Evolutionary conservation across 2,797 vertebrate genomes (phyloP), one percentile per base, ranked within the genome.

Genomic region (Pterois miles): DNA sequence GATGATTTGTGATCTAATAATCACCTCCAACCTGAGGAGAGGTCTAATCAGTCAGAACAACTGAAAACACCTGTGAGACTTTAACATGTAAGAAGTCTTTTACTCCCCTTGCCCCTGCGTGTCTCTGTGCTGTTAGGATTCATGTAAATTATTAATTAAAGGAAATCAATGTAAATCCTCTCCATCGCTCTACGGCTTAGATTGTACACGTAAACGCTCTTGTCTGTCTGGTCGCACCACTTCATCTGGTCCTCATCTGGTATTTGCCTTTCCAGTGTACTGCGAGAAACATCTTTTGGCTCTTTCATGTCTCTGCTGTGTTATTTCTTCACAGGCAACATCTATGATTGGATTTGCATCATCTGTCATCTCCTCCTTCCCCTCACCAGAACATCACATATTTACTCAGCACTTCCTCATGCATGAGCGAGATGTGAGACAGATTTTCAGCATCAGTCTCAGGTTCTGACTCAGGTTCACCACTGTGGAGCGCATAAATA

Each of bases 241-340:
- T 8, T 72, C 22, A 46, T 74, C 43, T 65, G 34, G 46, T 27
- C 74, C 76, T n/a, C 23, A 58, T 68, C 29, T 57, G 57, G 59
- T 46, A 31, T 27, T 69, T 25, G 60, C 25, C 52, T 34, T 63
- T 66, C 27, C 13, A 65, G 22, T 50, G 5, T 57, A 71, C 33
- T 13, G 14, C 29, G 65, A 83, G 54, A 65, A 67, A 48, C 57
- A 34, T 69, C 31, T 2, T 65, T 73, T 52, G 38, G 34, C 48
- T 27, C 5, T 74, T 74, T 85, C 65, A 75, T 67, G 40, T 83
- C 33, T 73, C 29, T 43, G 34, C 50, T 69, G 67, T 76, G 76
- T 50, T 46, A 65, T 69, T 83, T 73, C 46, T 50, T 57, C 71
- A 56, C 65, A 62, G 72, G 56, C 36, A 76, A 12, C 80, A 76